These are phyloP conservation scores for Chymomyza costata DNA, from an alignment of 1,140 invertebrate species.

Conservation along the genomic window DNA sequence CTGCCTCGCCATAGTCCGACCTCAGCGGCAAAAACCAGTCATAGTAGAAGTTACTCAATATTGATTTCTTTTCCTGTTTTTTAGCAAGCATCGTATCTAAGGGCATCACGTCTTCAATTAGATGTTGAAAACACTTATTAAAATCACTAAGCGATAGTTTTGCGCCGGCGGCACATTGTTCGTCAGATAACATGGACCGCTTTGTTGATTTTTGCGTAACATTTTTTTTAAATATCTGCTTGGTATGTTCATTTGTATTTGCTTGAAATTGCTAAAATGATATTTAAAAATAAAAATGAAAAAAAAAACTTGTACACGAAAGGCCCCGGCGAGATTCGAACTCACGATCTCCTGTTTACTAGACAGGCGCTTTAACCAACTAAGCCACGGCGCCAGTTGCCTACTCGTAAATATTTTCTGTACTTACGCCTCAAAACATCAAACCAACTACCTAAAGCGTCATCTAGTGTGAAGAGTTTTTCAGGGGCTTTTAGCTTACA, in stretches of 20 bases:
- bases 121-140: slow-evolving; percentile 44
- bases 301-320: not conserved
- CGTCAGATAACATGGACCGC: no score
- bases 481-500: no score
- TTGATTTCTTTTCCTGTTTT: no score
- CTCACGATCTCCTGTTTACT: slow-evolving; percentile 79
- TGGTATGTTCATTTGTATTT: not conserved
- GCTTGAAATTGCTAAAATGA: slow-evolving; percentile 5
- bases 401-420: not conserved
- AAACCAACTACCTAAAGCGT: no score
- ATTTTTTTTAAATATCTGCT: not conserved
- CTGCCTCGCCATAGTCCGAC: not conserved
- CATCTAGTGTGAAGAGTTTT: no score
- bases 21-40: slow-evolving; percentile 46
- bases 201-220: not conserved
- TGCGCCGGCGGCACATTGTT: no score
- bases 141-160: slow-evolving; percentile 39
- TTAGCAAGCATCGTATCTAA: not conserved
- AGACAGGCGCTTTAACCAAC: slow-evolving; percentile 81
- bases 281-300: not conserved
- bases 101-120: slow-evolving; percentile 8
- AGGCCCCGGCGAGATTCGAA: slow-evolving; percentile 77
- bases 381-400: slow-evolving; percentile 78
- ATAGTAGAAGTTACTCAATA: no score
- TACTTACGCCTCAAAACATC: no score